These are phyloP conservation scores for Vimba vimba DNA, from an alignment of 2,113 vertebrate species.

Conservation along the genomic window DNA sequence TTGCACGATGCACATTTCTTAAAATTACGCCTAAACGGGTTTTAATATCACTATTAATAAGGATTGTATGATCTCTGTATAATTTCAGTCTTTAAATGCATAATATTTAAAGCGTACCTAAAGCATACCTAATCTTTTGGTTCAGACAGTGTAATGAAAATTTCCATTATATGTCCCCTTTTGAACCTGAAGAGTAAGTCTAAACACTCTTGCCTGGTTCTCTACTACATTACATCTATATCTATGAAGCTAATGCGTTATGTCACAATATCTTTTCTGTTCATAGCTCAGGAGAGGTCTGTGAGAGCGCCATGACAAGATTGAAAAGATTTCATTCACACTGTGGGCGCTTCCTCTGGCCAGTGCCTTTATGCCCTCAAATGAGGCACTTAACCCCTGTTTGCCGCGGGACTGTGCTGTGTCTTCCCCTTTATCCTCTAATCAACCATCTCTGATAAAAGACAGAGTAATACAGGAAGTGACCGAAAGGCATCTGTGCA, in stretches of 20 bases:
- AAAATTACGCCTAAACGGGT: no score
- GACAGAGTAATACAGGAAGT: not conserved
- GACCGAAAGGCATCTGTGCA: conserved; percentile 16
- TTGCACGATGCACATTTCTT: no score
- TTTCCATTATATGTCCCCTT: not conserved
- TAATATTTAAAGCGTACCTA: no score
- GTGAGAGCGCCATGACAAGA: not conserved
- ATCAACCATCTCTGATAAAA: conserved; percentile 18
- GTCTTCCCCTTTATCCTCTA: not conserved
- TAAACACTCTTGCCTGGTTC: not conserved
- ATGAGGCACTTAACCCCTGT: conserved; percentile 16
- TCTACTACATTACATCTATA: not conserved
- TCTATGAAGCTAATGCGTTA: not conserved
- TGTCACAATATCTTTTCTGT: conserved; percentile 7
- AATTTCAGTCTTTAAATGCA: no score
- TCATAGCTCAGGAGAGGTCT: not conserved
- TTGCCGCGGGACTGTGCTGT: not conserved
- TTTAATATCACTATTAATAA: no score
- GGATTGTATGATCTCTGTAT: no score
- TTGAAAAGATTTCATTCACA: conserved; percentile 40
- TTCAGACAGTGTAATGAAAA: not conserved
- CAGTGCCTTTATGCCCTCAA: conserved; percentile 2
- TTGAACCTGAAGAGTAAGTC: not conserved
- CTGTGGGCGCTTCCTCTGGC: conserved; percentile 12
- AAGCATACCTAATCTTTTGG: no score